Percentiles rank a stretch among this genome's conserved stretches.
These are phyloP conservation scores for Caenorhabditis sinica DNA, from an alignment of 2,888 invertebrate species.

Conservation along the genomic window DNA sequence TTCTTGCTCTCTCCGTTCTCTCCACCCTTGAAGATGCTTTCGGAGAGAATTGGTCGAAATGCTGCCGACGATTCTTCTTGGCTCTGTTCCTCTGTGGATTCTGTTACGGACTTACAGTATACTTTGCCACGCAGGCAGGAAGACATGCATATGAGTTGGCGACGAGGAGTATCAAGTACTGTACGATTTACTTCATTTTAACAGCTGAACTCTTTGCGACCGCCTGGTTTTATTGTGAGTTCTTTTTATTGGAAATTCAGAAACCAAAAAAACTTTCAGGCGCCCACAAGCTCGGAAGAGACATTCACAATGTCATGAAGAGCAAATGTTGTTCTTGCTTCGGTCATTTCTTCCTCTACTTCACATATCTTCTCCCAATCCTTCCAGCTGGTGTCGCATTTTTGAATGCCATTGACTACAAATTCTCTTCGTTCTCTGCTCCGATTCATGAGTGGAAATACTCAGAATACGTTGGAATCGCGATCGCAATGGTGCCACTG, in stretches of 20 bases:
- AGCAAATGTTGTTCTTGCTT: slow-evolving; percentile 80
- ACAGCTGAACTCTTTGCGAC: slow-evolving; percentile 81
- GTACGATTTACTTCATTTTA: slow-evolving; percentile 81
- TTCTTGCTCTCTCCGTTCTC: slow-evolving; percentile 80
- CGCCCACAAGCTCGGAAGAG: slow-evolving; percentile 82
- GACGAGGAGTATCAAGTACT: slow-evolving; percentile 80
- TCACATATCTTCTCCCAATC: slow-evolving; percentile 82
- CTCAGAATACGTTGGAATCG: slow-evolving; percentile 79
- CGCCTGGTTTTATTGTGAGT: slow-evolving; percentile 83
- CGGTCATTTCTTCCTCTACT: slow-evolving; percentile 79
- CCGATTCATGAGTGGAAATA: slow-evolving; percentile 79
- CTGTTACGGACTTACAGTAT: slow-evolving; percentile 76
- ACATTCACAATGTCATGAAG: slow-evolving; percentile 80
- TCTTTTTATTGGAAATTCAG: not conserved
- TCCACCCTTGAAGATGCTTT: slow-evolving; percentile 82
- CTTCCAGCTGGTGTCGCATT: slow-evolving; percentile 81
- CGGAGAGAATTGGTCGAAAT: slow-evolving; percentile 81
- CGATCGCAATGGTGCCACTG: slow-evolving; percentile 81
- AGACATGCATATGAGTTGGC: slow-evolving; percentile 80
- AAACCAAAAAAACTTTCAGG: slow-evolving; percentile 66
- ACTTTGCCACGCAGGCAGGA: slow-evolving; percentile 82
- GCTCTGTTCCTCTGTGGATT: slow-evolving; percentile 78
- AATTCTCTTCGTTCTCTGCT: slow-evolving; percentile 77
- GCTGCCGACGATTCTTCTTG: slow-evolving; percentile 81
- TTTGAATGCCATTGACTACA: slow-evolving; percentile 79